Percentiles rank a stretch among this genome's conserved stretches.
Evolutionary conservation across 2,113 vertebrate genomes (phyloP).

Genomic region (Fukomys damarensis): DNA sequence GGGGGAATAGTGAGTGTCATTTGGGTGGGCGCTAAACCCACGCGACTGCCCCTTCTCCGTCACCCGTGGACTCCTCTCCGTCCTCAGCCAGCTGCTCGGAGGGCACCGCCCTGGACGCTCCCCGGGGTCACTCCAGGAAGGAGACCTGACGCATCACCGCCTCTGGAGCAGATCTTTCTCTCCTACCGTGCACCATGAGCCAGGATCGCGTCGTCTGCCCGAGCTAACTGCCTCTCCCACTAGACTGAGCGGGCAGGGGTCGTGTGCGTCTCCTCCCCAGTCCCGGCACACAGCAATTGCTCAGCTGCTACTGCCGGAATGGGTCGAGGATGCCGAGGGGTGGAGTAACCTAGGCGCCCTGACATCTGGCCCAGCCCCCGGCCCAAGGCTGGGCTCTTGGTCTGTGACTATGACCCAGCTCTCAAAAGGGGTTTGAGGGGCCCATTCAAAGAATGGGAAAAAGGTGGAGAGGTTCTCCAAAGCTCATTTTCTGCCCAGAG

Average conservation of each 20-base stretch:
- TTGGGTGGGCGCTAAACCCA: not conserved
- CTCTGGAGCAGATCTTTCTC: not conserved
- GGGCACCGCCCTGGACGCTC: not conserved
- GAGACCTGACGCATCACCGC: not conserved
- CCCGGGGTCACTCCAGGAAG: not conserved
- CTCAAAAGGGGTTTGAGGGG: not conserved
- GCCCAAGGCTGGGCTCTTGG: not conserved
- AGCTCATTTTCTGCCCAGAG: not conserved
- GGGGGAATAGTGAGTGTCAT: not conserved
- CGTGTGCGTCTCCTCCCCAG: accelerated
- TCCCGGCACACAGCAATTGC: not conserved
- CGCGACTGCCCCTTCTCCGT: not conserved
- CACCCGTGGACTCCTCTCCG: not conserved
- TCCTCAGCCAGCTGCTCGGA: not conserved
- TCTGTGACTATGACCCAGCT: not conserved
- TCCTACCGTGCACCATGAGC: not conserved
- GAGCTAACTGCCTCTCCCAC: not conserved
- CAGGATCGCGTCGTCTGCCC: not conserved
- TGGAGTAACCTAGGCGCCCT: accelerated
- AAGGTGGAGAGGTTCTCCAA: not conserved
- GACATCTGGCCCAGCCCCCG: not conserved
- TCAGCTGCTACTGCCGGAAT: not conserved
- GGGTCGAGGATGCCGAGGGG: no score
- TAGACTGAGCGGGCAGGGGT: not conserved
- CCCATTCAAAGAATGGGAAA: not conserved